phyloP scores from a whole-genome alignment of 2,113 vertebrate genomes.

The Heteronetta atricapilla region DNA sequence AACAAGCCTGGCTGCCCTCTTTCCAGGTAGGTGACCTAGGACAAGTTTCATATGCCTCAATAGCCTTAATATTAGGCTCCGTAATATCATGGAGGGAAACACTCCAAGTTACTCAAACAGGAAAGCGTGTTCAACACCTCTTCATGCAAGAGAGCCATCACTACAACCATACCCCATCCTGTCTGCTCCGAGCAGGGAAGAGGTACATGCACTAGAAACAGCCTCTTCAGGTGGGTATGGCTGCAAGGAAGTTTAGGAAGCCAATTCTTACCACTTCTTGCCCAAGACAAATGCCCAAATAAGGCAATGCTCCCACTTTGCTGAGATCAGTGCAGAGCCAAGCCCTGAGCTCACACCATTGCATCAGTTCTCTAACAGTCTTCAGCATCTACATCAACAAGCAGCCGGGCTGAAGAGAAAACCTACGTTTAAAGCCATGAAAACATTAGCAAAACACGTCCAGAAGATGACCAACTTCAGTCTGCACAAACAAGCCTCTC shows the following conservation, averaged over 20 bases:
- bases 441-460: not conserved
- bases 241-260: not conserved
- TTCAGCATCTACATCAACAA: rapidly evolving
- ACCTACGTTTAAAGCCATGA: not conserved
- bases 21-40: constrained; percentile 57
- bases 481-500: rapidly evolving
- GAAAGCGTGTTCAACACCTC: not conserved
- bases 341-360: not conserved
- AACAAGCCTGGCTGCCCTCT: constrained; percentile 24
- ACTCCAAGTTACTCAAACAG: not conserved
- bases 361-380: not conserved
- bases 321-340: not conserved
- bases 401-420: not conserved
- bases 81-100: not conserved
- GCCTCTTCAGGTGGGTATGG: not conserved
- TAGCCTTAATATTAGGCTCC: not conserved
- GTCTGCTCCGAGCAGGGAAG: not conserved
- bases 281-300: not conserved
- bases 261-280: not conserved
- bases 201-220: rapidly evolving
- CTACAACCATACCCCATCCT: rapidly evolving
- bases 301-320: rapidly evolving
- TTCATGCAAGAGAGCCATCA: rapidly evolving
- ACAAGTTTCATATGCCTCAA: not conserved
- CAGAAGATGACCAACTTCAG: rapidly evolving